These are phyloP conservation scores for Nibea albiflora DNA, from an alignment of 2,113 vertebrate genomes.

Conservation along the genomic window DNA sequence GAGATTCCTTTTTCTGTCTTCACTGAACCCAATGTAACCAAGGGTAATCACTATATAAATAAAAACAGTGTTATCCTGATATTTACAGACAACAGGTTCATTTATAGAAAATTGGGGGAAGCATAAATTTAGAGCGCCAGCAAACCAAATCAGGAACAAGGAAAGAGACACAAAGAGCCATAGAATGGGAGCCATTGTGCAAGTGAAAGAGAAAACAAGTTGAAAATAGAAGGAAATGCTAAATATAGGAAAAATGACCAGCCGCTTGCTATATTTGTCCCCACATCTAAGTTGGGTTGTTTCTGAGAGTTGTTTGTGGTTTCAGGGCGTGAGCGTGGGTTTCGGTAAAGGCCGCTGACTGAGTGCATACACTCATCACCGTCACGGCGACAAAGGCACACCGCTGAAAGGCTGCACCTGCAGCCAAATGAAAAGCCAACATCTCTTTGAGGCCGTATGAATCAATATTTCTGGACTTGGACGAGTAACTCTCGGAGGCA, in stretches of 20 bases:
- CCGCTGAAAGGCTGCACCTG: conserved; percentile 8
- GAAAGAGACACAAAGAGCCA: conserved; percentile 31
- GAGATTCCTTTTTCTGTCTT: not conserved
- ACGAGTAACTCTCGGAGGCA: not conserved
- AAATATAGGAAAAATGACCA: conserved; percentile 65
- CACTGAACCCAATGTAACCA: not conserved
- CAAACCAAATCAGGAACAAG: conserved; percentile 56
- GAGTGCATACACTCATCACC: conserved; percentile 31
- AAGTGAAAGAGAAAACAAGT: conserved; percentile 46
- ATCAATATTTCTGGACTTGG: conserved; percentile 8
- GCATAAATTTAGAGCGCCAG: conserved; percentile 44
- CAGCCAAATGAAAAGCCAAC: not conserved
- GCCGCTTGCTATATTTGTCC: conserved; percentile 54
- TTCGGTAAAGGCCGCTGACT: conserved; percentile 23
- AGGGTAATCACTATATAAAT: conserved; percentile 19
- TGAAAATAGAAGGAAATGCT: conserved; percentile 62
- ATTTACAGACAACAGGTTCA: conserved; percentile 47
- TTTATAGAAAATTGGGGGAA: conserved; percentile 44
- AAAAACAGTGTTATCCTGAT: conserved; percentile 13
- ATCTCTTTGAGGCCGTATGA: not conserved
- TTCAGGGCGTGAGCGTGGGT: conserved; percentile 58
- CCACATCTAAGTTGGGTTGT: conserved; percentile 53
- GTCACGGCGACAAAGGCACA: conserved; percentile 19
- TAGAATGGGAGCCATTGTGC: conserved; percentile 64
- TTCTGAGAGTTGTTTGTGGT: conserved; percentile 33